Percentiles rank a stretch among this genome's conserved stretches.
These are phyloP conservation scores for Anthonomus grandis DNA, from an alignment of 1,140 invertebrate genomes.

Conservation along the genomic window DNA sequence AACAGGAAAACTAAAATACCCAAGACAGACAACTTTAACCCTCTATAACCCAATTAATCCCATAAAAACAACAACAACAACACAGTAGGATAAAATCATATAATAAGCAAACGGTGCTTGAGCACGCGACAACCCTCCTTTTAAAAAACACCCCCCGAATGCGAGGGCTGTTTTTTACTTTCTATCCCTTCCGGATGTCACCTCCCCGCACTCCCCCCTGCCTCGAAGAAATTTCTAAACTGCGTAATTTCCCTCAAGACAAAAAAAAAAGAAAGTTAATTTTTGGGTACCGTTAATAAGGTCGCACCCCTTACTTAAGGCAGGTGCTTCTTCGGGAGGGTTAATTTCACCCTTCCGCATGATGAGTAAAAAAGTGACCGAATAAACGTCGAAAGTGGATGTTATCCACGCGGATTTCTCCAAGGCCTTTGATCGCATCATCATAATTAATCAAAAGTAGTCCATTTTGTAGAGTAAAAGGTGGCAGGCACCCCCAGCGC, in stretches of 20 bases:
- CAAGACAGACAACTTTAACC: too few species aligned
- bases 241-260: slow-evolving; percentile 17
- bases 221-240: slow-evolving; percentile 2
- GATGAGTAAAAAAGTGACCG: too few species aligned
- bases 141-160: slow-evolving; percentile 2
- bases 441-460: too few species aligned
- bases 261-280: slow-evolving; percentile 23
- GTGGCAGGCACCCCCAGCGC: too few species aligned
- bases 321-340: slow-evolving; percentile 32
- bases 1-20: too few species aligned
- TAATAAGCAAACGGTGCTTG: slow-evolving; percentile 9
- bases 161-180: slow-evolving; percentile 16
- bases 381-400: too few species aligned
- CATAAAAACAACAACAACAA: too few species aligned
- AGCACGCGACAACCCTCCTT: slow-evolving; percentile 21
- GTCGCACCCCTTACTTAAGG: slow-evolving; percentile 27
- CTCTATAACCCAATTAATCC: too few species aligned
- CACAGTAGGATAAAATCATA: too few species aligned
- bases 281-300: slow-evolving; percentile 20
- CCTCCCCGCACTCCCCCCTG: neutral
- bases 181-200: slow-evolving; percentile 11
- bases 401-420: too few species aligned
- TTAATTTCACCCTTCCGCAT: slow-evolving; percentile 32
- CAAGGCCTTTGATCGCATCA: too few species aligned
- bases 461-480: too few species aligned